Percentiles rank a stretch among this genome's conserved stretches.
phyloP scores from a whole-genome alignment of 30 jellyfish, hydroid and myxozoan genomes.

The Chironex yamaguchii region DNA sequence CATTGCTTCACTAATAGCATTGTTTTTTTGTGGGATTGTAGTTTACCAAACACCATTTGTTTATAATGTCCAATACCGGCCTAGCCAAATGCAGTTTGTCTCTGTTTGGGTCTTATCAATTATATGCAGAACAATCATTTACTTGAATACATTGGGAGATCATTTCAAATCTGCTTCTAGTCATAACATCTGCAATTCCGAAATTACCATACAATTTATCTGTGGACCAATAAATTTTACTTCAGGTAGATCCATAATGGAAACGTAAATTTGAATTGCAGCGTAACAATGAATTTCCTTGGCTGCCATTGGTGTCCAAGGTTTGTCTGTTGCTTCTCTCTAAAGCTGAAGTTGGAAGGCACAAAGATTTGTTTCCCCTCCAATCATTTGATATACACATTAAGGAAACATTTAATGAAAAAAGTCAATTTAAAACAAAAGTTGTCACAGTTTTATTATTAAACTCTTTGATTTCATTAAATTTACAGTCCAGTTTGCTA shows the following conservation, averaged over 20 bases:
- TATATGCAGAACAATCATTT: background rate
- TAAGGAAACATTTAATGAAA: conserved; percentile 1
- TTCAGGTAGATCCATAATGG: conserved; percentile 15
- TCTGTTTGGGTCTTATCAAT: conserved; percentile 3
- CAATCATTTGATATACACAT: background rate
- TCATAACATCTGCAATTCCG: conserved; percentile 10
- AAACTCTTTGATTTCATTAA: background rate
- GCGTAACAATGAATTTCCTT: background rate
- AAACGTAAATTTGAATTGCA: background rate
- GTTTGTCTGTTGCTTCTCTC: background rate
- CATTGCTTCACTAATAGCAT: conserved; percentile 24
- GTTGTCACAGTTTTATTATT: background rate
- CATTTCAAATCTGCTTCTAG: conserved; percentile 8
- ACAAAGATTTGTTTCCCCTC: background rate
- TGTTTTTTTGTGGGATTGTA: background rate
- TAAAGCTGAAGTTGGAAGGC: conserved; percentile 1
- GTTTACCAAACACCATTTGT: background rate
- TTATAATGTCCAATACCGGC: background rate
- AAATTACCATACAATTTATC: conserved; percentile 18
- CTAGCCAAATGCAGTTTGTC: conserved; percentile 22
- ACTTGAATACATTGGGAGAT: conserved; percentile 7
- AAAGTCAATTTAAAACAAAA: no score
- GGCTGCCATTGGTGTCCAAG: conserved; percentile 7
- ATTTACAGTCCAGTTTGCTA: background rate
- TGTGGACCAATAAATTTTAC: background rate